phyloP scores from a whole-genome alignment of 2,797 vertebrate genomes.

The Myotis daubentonii region DNA sequence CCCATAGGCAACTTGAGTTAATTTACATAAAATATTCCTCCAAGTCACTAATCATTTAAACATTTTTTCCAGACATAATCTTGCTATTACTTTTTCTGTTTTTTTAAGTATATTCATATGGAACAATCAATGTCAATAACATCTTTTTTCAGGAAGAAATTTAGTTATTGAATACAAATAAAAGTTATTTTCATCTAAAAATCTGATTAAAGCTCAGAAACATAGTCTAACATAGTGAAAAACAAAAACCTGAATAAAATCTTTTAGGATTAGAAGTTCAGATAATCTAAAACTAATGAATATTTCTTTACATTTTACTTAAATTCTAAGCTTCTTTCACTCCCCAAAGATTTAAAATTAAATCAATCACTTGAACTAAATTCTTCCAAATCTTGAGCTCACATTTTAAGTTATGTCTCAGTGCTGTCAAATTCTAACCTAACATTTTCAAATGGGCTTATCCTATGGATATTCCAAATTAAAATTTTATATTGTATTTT shows the following conservation, averaged over 20 bases:
- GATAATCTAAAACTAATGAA: background rate
- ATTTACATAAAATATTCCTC: conserved; percentile 72
- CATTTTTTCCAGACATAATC: conserved; percentile 45
- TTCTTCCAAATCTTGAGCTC: background rate
- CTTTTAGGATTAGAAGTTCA: background rate
- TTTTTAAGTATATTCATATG: background rate
- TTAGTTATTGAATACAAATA: conserved; percentile 29
- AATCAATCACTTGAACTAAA: conserved; percentile 41
- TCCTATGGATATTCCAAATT: background rate
- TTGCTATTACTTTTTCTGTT: conserved; percentile 18
- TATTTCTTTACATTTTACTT: background rate
- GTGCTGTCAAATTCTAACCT: conserved; percentile 16
- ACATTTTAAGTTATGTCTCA: background rate
- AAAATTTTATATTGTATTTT: background rate
- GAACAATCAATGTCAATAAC: conserved; percentile 37
- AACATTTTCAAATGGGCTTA: background rate
- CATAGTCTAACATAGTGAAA: background rate
- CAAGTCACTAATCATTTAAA: conserved; percentile 31
- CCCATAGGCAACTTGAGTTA: conserved; percentile 56
- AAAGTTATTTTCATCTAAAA: conserved; percentile 51
- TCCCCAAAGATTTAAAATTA: background rate
- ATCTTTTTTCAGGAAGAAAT: conserved; percentile 13
- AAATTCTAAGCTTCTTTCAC: conserved; percentile 26
- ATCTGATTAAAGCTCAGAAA: conserved; percentile 8
- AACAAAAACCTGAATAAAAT: conserved; percentile 30